These are phyloP conservation scores for Sycophaga agraensis DNA, from an alignment of 1,140 invertebrate species.

Conservation along the genomic window DNA sequence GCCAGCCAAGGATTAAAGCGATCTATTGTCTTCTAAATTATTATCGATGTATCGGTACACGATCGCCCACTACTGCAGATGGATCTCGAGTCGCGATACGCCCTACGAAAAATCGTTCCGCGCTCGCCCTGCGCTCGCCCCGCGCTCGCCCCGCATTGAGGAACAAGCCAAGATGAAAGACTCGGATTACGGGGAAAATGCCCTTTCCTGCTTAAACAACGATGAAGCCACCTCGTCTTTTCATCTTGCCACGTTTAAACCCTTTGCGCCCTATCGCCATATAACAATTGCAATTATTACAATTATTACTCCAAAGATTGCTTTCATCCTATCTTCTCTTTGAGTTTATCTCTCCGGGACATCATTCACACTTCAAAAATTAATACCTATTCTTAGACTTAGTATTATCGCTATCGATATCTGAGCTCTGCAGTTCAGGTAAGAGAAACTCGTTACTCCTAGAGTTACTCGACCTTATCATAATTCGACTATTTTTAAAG, in stretches of 20 bases:
- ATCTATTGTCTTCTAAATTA: constrained; percentile 30
- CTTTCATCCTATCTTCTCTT: constrained; percentile 1
- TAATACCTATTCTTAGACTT: too few species aligned
- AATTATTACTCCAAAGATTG: constrained; percentile 28
- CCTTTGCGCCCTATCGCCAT: constrained; percentile 18
- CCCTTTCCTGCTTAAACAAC: not conserved
- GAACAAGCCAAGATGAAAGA: not conserved
- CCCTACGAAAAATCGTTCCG: not conserved
- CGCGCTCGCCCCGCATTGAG: too few species aligned
- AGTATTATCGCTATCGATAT: too few species aligned
- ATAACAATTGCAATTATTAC: too few species aligned
- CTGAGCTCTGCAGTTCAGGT: too few species aligned
- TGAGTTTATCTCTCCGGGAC: constrained; percentile 4
- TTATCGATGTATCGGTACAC: constrained; percentile 20
- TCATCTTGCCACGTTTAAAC: not conserved
- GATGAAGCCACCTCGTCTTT: not conserved
- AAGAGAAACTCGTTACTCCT: too few species aligned
- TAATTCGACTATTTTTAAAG: too few species aligned
- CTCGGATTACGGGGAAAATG: not conserved
- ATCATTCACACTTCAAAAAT: constrained; percentile 17
- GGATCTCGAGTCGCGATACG: constrained; percentile 5
- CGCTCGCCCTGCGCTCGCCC: not conserved
- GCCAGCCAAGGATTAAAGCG: constrained; percentile 18
- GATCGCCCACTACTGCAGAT: constrained; percentile 4
- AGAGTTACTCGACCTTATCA: too few species aligned